Evolutionary conservation across 2,797 vertebrate species (phyloP), one percentile per base, ranked within the genome.

Genomic region (Mus caroli): DNA sequence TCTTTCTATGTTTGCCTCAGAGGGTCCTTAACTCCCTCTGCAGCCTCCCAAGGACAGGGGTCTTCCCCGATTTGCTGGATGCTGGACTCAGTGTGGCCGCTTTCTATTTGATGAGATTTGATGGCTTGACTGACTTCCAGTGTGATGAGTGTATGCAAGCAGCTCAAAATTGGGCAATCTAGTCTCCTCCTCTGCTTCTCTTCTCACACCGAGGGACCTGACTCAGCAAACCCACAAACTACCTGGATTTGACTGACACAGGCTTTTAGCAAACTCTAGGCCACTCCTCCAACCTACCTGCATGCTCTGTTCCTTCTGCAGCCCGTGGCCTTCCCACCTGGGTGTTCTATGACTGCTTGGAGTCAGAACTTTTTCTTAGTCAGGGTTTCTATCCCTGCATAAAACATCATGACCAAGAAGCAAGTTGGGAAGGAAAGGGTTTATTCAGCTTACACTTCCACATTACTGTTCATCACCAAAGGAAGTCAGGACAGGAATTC

Each of bases 201-300:
- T 15, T 4, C 13, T 62, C 10, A 20, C 8, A 28, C 9, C 1
- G 6, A 24, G 24, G 46, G 4, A 0, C 40, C 75, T 20, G 26
- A 40, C 50, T 52, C 69, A 34, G 24, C n/a, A 82, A 50, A 58
- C 28, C 4, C 34, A 22, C 0, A 6, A 67, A 40, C 5, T 26
- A 15, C 52, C 15, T 14, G 50, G 4, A 13, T 14, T 2, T 34
- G 14, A 40, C n/a, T n/a, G 31, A 6, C 40, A 14, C 46, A 11
- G 1, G 12, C 10, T 26, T 5, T 13, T 0, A 22, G 28, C 20
- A 40, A 52, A 76, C 9, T 20, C 4, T 9, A 17, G 17, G 8
- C 24, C 37, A 20, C 13, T 19, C 40, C 52, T 43, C 50, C 10
- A 24, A 22, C 4, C 9, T 3, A 3, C 31, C 22, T 9, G 6